A percentile compares a stretch with the other conserved stretches of the same genome.
These are phyloP conservation scores for Acrobasis repandana DNA, from an alignment of 2,888 invertebrate genomes.

Conservation along the genomic window DNA sequence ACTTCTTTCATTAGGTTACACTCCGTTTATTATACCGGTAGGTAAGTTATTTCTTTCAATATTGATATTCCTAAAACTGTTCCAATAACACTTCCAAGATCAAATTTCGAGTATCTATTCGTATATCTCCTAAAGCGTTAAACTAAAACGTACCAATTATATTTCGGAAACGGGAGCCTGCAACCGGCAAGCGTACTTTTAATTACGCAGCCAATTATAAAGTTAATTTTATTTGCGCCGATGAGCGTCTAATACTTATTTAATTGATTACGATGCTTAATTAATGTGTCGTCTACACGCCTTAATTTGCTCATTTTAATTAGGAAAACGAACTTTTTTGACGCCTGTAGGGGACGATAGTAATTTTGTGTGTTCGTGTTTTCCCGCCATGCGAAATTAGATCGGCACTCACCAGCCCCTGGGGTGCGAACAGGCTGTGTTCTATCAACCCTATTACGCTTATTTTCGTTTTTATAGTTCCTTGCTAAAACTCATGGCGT, in stretches of 20 bases:
- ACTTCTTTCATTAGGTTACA: too few species aligned
- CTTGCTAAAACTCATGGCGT: neutral
- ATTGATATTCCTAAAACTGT: too few species aligned
- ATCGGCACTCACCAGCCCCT: constrained; percentile 49
- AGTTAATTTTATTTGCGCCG: constrained; percentile 41
- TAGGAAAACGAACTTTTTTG: constrained; percentile 29
- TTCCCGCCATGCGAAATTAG: constrained; percentile 52
- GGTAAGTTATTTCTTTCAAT: too few species aligned
- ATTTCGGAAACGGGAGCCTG: neutral
- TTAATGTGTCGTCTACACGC: constrained; percentile 53
- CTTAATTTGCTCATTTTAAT: constrained; percentile 45
- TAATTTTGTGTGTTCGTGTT: constrained; percentile 43
- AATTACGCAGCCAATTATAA: constrained; percentile 42
- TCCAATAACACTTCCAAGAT: too few species aligned
- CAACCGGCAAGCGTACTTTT: constrained; percentile 20
- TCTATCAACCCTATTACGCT: constrained; percentile 56
- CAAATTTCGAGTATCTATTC: too few species aligned
- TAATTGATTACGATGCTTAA: constrained; percentile 52
- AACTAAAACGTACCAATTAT: too few species aligned
- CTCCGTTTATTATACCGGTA: too few species aligned
- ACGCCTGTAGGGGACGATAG: constrained; percentile 30
- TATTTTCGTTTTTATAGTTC: constrained; percentile 45
- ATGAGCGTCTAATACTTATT: constrained; percentile 40
- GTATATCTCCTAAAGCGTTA: too few species aligned
- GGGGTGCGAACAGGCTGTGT: constrained; percentile 46